Evolutionary conservation across 1,140 invertebrate genomes (phyloP).

Genomic region (Meloidogyne hapla): DNA sequence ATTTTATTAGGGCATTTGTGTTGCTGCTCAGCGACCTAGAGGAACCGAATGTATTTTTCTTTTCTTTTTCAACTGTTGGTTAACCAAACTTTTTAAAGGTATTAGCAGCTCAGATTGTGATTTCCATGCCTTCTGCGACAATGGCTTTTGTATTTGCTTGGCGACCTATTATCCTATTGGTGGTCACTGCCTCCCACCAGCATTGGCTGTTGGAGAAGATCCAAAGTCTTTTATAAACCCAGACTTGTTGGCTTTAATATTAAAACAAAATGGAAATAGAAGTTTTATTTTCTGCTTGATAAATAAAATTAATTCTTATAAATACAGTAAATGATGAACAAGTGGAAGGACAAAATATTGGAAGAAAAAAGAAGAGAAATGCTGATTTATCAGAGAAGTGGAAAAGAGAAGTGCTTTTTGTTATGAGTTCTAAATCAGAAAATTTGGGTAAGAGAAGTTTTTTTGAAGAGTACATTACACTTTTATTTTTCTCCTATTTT

Average conservation of each 20-base stretch:
- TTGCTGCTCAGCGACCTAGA: slow-evolving; percentile 24
- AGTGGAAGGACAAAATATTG: too few species aligned
- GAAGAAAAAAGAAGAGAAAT: too few species aligned
- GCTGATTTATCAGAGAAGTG: too few species aligned
- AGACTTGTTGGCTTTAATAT: not conserved
- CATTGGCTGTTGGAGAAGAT: slow-evolving; percentile 45
- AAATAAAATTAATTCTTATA: too few species aligned
- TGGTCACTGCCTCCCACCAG: slow-evolving; percentile 47
- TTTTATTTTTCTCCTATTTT: too few species aligned
- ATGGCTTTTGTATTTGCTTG: slow-evolving; percentile 60
- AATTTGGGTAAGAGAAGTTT: too few species aligned
- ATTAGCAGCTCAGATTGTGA: slow-evolving; percentile 50
- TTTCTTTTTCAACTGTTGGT: not conserved
- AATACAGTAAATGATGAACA: too few species aligned
- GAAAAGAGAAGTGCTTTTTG: too few species aligned
- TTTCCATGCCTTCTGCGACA: slow-evolving; percentile 58
- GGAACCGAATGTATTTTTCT: slow-evolving; percentile 24
- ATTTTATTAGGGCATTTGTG: slow-evolving; percentile 19
- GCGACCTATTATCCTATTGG: slow-evolving; percentile 40
- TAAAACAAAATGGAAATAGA: not conserved
- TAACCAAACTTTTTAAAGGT: not conserved
- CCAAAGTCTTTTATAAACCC: slow-evolving; percentile 28
- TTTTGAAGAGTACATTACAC: too few species aligned
- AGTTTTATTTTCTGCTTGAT: not conserved
- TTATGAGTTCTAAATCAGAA: too few species aligned